Conservation (phyloP, 2,888 invertebrate genomes). For the Cheilosia pagana region DNA sequence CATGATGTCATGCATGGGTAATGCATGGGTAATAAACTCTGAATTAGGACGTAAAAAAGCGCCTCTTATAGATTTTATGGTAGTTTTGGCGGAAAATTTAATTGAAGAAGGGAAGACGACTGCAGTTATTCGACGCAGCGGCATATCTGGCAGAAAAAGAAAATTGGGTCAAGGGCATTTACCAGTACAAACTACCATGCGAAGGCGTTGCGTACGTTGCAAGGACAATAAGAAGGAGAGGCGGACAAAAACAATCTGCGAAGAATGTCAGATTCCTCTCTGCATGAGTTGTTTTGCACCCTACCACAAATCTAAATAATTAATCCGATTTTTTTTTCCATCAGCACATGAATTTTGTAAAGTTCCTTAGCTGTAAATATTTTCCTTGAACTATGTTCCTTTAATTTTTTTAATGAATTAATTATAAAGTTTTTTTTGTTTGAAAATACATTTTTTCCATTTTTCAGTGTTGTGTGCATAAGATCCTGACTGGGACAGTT, state of each 20-base stretch:
- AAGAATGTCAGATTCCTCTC: not conserved
- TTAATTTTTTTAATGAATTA: not conserved
- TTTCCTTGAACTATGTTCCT: not conserved
- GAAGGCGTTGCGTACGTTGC: slow-evolving; percentile 1
- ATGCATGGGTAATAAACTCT: not conserved
- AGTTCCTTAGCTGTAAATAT: no score
- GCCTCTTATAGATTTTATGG: slow-evolving; percentile 8
- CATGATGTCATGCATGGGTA: no score
- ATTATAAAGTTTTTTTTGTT: no score
- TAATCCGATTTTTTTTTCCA: not conserved
- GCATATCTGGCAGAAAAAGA: slow-evolving; percentile 1
- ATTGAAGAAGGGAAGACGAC: not conserved
- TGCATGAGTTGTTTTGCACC: no score
- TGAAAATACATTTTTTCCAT: not conserved
- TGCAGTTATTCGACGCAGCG: slow-evolving; percentile 1
- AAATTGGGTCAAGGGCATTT: slow-evolving; percentile 1
- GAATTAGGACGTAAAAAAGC: slow-evolving; percentile 3
- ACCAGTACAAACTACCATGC: slow-evolving; percentile 2
- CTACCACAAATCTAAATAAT: no score
- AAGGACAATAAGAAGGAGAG: not conserved
- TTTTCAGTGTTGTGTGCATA: not conserved
- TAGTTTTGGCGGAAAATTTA: slow-evolving; percentile 7
- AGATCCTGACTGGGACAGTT: no score
- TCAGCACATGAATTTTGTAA: not conserved
- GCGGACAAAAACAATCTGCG: no score